Percentiles rank a stretch among this genome's conserved stretches.
Evolutionary conservation across 92 coral and sea anemone species (phyloP).

Genomic region (Phymanthus crucifer): DNA sequence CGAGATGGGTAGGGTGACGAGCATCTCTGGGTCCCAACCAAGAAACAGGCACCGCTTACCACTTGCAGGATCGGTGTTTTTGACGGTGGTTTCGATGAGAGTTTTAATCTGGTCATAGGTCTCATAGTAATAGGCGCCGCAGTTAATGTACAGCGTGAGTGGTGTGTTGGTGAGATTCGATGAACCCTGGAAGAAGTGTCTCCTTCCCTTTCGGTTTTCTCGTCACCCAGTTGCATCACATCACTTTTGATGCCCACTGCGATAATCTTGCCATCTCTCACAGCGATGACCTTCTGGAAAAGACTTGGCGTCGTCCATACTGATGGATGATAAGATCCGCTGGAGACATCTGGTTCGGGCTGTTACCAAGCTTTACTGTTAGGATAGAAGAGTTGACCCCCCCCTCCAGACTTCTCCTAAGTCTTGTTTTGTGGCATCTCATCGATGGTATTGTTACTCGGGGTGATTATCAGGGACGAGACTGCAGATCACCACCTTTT

Average conservation of each 20-base stretch:
- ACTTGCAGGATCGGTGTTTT: background rate
- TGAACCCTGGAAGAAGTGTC: conserved; percentile 47
- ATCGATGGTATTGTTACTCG: no score
- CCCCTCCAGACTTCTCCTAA: no score
- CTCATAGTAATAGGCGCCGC: background rate
- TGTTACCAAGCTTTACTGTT: background rate
- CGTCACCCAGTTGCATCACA: conserved; percentile 7
- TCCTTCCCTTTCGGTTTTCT: conserved; percentile 20
- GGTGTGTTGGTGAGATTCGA: conserved; percentile 44
- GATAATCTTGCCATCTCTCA: conserved; percentile 21
- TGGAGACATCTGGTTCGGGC: background rate
- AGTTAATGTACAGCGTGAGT: background rate
- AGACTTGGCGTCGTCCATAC: conserved; percentile 36
- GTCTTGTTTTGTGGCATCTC: background rate
- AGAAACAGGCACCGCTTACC: conserved; percentile 36
- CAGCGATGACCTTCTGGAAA: conserved; percentile 37
- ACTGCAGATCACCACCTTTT: no score
- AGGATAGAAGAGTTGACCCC: background rate
- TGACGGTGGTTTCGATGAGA: conserved; percentile 12
- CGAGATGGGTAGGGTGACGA: conserved; percentile 25
- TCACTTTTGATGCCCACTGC: conserved; percentile 24
- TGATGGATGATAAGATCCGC: conserved; percentile 32
- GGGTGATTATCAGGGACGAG: no score
- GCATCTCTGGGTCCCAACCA: conserved; percentile 48
- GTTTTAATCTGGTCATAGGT: conserved; percentile 27